Evolutionary conservation across 2,888 invertebrate species (phyloP), one percentile per base, ranked within the genome.

Genomic region (Crocallis elinguaria): DNA sequence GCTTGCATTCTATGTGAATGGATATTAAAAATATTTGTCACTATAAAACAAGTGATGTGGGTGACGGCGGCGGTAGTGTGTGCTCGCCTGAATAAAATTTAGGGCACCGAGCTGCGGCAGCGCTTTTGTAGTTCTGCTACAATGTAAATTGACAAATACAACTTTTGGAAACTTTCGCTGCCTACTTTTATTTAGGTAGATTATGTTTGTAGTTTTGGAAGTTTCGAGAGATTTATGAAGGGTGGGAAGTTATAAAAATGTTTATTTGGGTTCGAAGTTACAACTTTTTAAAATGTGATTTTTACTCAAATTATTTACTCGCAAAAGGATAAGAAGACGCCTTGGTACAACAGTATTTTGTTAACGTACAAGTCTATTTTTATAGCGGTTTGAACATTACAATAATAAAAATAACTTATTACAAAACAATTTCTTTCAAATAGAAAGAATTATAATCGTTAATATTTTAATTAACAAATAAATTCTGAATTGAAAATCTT

Each of bases 11-110:
- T 55, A 53, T 36, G 50, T 30, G 49, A 54, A 55, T 57, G 52
- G 46, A 56, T 58, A 60, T 63, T 57, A 62, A 60, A 62, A 57
- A 60, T 53, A 62, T 53, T 57, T 57, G 53, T 46, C 51, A 52
- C 51, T 54, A 38, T 52, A 48, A 46, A 38, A 41, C 41, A 39
- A 54, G 55, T 57, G 51, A 53, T 43, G 57, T 45, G 36, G 50
- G 25, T 35, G 49, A 45, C 23, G 21, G n/a, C 23, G 36, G 19
- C 6, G 3, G 27, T 27, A 41, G 44, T 51, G 48, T 35, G 49
- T 29, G 33, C 54, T 30, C 19, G 41, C 38, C 38, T 35, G 48
- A 50, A 60, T 57, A 42, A 35, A 51, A 60, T 56, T 53, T 56
- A 45, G 50, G 37, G 23, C 25, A 12, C 14, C 12, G 36, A 29